Evolutionary conservation across 2,797 vertebrate genomes (phyloP), one percentile per base, ranked within the genome.

Genomic region (Dryobates pubescens): DNA sequence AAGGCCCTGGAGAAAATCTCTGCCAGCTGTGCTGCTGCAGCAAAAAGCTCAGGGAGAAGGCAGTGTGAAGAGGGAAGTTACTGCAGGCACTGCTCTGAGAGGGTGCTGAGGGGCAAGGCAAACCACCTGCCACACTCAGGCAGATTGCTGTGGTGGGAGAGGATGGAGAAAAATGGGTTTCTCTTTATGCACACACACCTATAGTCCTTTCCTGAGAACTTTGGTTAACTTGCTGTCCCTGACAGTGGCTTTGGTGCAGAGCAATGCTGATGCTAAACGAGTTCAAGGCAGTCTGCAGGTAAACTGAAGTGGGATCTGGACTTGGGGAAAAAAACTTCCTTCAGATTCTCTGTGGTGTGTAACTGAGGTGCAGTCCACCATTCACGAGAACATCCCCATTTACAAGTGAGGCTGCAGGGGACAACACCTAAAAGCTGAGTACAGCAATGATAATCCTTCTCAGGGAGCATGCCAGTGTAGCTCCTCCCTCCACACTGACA

Each of bases 361-460:
- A 53, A 63, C 24, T 6, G 34, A 32, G 53, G 49, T 54, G n/a
- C 8, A 24, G 6, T 49, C 75, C 77, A 72, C 16, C 34, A 58
- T 82, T 51, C 82, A 56, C 36, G 36, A 26, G 57, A 63, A 61
- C 1, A 2, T 88, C 81, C 72, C 56, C 43, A 22, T 81, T 80
- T 67, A 61, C 10, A 74, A 47, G 64, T 10, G 19, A 58, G 80
- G 29, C 30, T 0, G 3, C 27, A 56, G 53, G 41, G 23, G 22
- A 27, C 15, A 10, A 1, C 26, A 45, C 45, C 29, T 49, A 22
- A 26, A 56, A 75, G 10, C 43, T 0, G 6, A 51, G 2, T 6
- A 32, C 16, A 67, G 9, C 85, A 80, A 3, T 20, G 61, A 53
- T 6, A 36, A 13, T 56, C 79, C 36, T 75, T 13, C 3, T 9